phyloP scores from a whole-genome alignment of 2,113 vertebrate genomes.

The Brachypteracias leptosomus region DNA sequence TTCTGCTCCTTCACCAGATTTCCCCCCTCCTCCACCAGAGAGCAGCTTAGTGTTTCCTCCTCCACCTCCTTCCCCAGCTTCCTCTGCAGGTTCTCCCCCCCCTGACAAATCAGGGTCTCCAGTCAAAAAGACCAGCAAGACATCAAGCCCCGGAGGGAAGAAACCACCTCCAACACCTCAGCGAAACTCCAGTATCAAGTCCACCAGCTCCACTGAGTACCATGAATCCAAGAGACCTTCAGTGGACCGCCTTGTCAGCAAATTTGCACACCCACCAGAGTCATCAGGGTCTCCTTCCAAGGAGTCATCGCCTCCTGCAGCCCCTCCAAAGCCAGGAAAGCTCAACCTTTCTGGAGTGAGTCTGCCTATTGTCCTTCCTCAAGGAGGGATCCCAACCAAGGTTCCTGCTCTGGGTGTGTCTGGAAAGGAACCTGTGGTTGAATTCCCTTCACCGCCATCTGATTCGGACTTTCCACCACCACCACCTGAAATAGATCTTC shows the following conservation, averaged over 20 bases:
- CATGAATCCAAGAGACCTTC: slow-evolving; percentile 85
- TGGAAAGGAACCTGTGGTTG: slow-evolving; percentile 72
- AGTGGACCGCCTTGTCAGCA: slow-evolving; percentile 89
- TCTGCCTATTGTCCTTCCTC: slow-evolving; percentile 82
- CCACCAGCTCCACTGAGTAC: slow-evolving; percentile 75
- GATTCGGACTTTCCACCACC: slow-evolving; percentile 89
- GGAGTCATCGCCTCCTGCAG: slow-evolving; percentile 81
- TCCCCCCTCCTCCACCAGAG: slow-evolving; percentile 91
- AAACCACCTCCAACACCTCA: slow-evolving; percentile 90
- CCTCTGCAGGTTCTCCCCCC: slow-evolving; percentile 76
- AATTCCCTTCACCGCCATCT: slow-evolving; percentile 88
- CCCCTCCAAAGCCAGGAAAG: slow-evolving; percentile 93
- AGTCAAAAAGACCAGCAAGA: slow-evolving; percentile 77
- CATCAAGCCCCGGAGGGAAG: slow-evolving; percentile 81
- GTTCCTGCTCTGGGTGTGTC: slow-evolving; percentile 22
- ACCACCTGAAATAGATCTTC: slow-evolving; percentile 88
- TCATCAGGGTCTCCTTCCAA: slow-evolving; percentile 78
- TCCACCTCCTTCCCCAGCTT: slow-evolving; percentile 77
- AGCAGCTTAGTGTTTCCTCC: slow-evolving; percentile 83
- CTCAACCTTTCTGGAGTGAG: slow-evolving; percentile 84
- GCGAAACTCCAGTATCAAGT: slow-evolving; percentile 90
- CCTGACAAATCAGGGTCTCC: slow-evolving; percentile 79
- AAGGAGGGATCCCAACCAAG: slow-evolving; percentile 65
- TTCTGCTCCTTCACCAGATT: slow-evolving; percentile 80
- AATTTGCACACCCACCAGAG: slow-evolving; percentile 82